A percentile compares a stretch with the other conserved stretches of the same genome.
phyloP scores from a whole-genome alignment of 2,113 vertebrate genomes.

The Choloepus hoffmanni region DNA sequence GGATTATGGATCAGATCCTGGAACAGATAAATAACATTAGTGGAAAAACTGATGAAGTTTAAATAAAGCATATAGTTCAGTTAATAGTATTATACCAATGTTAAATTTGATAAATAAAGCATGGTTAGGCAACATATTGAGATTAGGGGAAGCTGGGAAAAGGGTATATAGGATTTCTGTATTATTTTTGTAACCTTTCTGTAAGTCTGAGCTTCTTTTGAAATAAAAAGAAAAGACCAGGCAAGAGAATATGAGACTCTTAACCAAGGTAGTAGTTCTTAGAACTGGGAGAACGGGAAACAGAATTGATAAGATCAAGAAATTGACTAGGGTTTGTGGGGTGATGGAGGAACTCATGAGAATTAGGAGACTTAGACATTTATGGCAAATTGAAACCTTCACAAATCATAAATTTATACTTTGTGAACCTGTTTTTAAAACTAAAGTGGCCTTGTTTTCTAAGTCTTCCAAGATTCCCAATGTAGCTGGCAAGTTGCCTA shows the following conservation, averaged over 20 bases:
- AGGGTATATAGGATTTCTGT: not conserved
- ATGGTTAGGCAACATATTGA: not conserved
- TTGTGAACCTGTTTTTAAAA: conserved; percentile 12
- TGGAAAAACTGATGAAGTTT: not conserved
- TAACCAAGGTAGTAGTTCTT: not conserved
- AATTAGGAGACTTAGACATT: not conserved
- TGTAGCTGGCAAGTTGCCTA: not conserved
- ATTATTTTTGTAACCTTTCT: not conserved
- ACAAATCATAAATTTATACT: not conserved
- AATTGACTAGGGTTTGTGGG: not conserved
- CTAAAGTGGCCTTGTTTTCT: not conserved
- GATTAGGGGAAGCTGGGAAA: not conserved
- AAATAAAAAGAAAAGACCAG: not conserved
- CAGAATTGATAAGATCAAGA: not conserved
- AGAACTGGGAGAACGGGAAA: not conserved
- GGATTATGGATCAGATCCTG: not conserved
- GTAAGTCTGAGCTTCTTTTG: not conserved
- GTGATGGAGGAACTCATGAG: not conserved
- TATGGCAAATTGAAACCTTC: not conserved
- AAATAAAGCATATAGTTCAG: not conserved
- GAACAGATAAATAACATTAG: not conserved
- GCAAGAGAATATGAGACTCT: not conserved
- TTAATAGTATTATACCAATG: not conserved
- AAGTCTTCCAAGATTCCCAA: not conserved
- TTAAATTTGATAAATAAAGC: not conserved